Base-by-base conservation (phyloP, 2,888 invertebrate genomes). In the Sacculina carcini region DNA sequence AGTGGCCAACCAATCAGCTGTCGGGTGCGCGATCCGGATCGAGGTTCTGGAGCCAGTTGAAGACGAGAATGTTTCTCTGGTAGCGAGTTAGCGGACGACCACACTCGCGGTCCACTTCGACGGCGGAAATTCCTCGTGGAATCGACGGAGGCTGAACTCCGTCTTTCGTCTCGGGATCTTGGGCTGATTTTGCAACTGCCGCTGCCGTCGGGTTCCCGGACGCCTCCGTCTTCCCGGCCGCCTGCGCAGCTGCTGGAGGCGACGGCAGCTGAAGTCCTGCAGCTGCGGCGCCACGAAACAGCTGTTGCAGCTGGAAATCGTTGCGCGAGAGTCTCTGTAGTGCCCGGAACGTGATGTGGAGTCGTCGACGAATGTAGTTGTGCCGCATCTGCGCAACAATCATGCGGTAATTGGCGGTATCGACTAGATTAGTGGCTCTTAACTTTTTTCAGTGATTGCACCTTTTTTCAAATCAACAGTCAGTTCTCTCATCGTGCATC, bases 21-120 rank as follows among this genome's bases (percentile, higher is more conserved):
- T 52, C n/a, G 52, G 52, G 31, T 52, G 56, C 38, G n/a, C n/a
- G n/a, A n/a, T n/a, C n/a, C n/a, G n/a, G n/a, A n/a, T 84, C 82
- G 21, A 87, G 70, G 2, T 82, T 82, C 63, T 86, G 84, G 2
- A 89, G 71, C 87, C 87, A 89, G 66, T 86, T 86, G 68, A 87
- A 87, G 53, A 87, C 87, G 79, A 86, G 85, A 77, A 87, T 83
- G 65, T 89, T 87, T n/a, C 85, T 67, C 62, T 85, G 84, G 66
- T 83, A 84, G 60, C 83, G 83, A n/a, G 81, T 79, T 12, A 85
- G 70, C 0, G 84, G 83, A 54, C 81, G 78, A 0, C 84, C 83
- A 1, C 82, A 69, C 61, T 84, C 82, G 50, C 81, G 69, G 59
- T 84, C 83, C 31, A 84, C 72, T 60, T 85, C 84, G 26, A 56